A percentile compares a stretch with the other conserved stretches of the same genome.
phyloP scores from a whole-genome alignment of 2,113 vertebrate genomes.

The Anolis carolinensis region DNA sequence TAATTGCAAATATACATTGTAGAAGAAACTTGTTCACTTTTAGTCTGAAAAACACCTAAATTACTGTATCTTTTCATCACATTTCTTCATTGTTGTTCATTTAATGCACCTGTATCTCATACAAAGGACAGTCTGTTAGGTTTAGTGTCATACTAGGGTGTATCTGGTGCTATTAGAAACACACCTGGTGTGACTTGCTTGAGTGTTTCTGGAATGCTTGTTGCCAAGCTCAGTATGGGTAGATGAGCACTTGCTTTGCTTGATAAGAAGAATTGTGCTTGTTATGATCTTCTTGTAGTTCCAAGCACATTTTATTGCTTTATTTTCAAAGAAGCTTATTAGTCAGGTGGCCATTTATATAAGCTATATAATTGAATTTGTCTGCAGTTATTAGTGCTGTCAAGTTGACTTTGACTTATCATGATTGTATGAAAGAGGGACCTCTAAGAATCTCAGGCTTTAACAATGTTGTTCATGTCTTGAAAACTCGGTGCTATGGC shows the following conservation, averaged over 20 bases:
- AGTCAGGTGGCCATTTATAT: background rate
- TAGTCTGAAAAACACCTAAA: background rate
- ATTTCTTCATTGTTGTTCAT: conserved; percentile 15
- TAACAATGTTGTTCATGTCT: too few species aligned
- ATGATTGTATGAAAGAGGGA: too few species aligned
- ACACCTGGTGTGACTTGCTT: conserved; percentile 3
- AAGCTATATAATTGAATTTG: background rate
- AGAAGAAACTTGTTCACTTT: background rate
- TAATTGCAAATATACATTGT: background rate
- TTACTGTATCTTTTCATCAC: conserved; percentile 13
- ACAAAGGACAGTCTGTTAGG: conserved; percentile 15
- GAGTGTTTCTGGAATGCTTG: background rate
- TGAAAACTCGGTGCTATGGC: too few species aligned
- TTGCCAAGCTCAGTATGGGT: accelerated
- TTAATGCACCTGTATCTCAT: conserved; percentile 31
- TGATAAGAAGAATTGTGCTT: background rate
- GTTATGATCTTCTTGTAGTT: background rate
- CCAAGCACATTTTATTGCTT: background rate
- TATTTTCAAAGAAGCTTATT: background rate
- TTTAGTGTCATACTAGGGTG: background rate
- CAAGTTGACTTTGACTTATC: too few species aligned
- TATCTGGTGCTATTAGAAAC: background rate
- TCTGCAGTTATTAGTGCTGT: background rate
- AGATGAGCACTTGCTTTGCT: accelerated
- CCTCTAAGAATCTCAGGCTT: too few species aligned